Conservation (phyloP, 1,140 invertebrate genomes). For the Ceratina calcarata region DNA sequence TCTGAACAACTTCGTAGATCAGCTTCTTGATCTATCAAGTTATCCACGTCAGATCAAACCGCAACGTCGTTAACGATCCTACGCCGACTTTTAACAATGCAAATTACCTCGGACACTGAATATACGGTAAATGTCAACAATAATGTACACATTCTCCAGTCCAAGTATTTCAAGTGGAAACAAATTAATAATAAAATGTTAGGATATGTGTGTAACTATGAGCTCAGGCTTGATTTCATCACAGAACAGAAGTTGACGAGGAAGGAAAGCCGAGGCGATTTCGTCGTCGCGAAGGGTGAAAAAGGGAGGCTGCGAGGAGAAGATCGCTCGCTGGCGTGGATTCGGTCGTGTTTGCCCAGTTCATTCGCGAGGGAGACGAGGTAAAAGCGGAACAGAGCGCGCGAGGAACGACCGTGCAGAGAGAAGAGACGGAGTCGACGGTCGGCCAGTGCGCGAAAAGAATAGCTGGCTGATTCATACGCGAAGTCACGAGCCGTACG, state of each 20-base stretch:
- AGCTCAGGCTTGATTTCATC: too few relatives aligned
- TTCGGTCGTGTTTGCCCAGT: slow-evolving; percentile 6
- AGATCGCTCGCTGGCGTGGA: background rate
- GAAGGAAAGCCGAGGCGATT: background rate
- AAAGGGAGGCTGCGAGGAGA: background rate
- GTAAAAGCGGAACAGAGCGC: slow-evolving; percentile 21
- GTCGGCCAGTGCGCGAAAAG: slow-evolving; percentile 58
- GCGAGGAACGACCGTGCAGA: slow-evolving; percentile 40
- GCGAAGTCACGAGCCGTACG: slow-evolving; percentile 65
- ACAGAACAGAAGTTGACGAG: background rate
- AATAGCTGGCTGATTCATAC: slow-evolving; percentile 72
- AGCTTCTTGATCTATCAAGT: background rate
- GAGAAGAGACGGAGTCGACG: slow-evolving; percentile 52
- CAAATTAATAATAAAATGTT: too few relatives aligned
- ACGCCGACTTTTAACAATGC: background rate
- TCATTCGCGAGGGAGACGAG: background rate
- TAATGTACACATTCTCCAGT: background rate
- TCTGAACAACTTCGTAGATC: background rate
- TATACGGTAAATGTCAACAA: background rate
- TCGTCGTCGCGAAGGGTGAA: background rate
- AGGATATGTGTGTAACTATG: too few relatives aligned
- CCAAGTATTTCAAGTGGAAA: background rate
- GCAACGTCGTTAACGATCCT: background rate
- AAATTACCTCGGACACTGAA: background rate
- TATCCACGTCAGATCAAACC: background rate